phyloP scores from a whole-genome alignment of 2,113 vertebrate species.

The Bostrychus sinensis region DNA sequence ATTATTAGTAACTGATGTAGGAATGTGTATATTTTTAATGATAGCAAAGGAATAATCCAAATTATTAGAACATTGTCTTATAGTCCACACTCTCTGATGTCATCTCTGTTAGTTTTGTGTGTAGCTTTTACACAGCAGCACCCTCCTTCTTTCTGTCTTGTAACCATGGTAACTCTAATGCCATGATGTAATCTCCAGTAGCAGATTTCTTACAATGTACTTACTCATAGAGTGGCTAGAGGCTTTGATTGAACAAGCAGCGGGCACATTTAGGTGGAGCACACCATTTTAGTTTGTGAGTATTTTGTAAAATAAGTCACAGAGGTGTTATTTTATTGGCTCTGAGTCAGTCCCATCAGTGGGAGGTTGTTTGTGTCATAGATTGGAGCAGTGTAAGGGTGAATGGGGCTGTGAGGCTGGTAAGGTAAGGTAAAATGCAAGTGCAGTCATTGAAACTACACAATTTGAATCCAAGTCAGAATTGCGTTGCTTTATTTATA shows the following conservation, averaged over 20 bases:
- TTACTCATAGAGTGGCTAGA: slow-evolving; percentile 1
- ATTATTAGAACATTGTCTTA: not conserved
- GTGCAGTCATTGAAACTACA: too few species aligned
- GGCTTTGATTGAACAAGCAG: slow-evolving; percentile 20
- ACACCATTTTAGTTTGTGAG: slow-evolving; percentile 1
- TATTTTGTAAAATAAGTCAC: too few species aligned
- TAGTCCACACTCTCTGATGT: slow-evolving; percentile 10
- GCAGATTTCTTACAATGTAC: slow-evolving; percentile 62
- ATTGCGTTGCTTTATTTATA: too few species aligned
- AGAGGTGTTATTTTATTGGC: too few species aligned
- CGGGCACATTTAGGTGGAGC: not conserved
- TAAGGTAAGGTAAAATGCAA: too few species aligned
- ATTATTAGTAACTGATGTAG: too few species aligned
- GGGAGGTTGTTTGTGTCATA: too few species aligned
- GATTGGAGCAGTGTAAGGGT: too few species aligned
- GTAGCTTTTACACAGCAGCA: slow-evolving; percentile 23
- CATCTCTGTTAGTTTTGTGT: slow-evolving; percentile 13
- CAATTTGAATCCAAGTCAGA: too few species aligned
- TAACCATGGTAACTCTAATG: slow-evolving; percentile 57
- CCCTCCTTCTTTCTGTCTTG: slow-evolving; percentile 3
- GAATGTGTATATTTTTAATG: too few species aligned
- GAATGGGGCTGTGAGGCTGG: too few species aligned
- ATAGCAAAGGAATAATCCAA: not conserved
- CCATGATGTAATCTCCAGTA: slow-evolving; percentile 53
- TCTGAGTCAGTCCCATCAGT: too few species aligned